Evolutionary conservation across 2,888 invertebrate species (phyloP), one percentile per base, ranked within the genome.

Genomic region (Drosophila eohydei): DNA sequence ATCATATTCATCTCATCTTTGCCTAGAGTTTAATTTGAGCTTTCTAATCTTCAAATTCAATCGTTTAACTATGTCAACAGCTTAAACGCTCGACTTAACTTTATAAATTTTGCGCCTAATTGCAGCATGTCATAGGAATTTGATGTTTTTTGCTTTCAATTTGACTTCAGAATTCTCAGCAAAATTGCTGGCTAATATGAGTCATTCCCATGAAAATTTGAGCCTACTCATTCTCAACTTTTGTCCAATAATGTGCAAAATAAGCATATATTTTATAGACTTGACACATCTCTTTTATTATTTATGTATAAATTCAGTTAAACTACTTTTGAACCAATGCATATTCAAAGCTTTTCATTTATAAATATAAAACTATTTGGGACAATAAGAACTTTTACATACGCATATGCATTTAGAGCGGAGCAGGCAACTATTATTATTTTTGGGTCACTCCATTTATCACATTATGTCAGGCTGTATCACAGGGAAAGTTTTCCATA

Each of bases 401-500:
- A 6, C 21, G 16, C 6, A 16, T 12, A 3, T 6, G 34, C 1
- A 7, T 3, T 16, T 34, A 21, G 0, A 12, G 0, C 32, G 4
- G 26, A 44, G 30, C 12, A 7, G 34, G 11, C 16, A 21, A 28
- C 32, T 32, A 21, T 34, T 48, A 52, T 16, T 40, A 38, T 28
- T 62, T 30, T 61, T 9, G 48, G 28, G 46, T 8, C 28, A 4
- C 21, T n/a, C 11, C n/a, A 64, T 51, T 62, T 51, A 62, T 62
- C 43, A 64, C 41, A 64, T 36, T 21, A 36, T 60, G 48, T 64
- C 61, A 61, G 50, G 61, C 50, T 43, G 5, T n/a, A 36, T 50
- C 8, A 43, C 8, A n/a, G 16, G 9, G 63, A 51, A 44, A 43
- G 36, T 16, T 44, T 61, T 8, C 1, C 16, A 4, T 16, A 46